Percentiles rank a stretch among this genome's conserved stretches.
Evolutionary conservation across 2,888 invertebrate genomes (phyloP).

Genomic region (Sesamia inferens): DNA sequence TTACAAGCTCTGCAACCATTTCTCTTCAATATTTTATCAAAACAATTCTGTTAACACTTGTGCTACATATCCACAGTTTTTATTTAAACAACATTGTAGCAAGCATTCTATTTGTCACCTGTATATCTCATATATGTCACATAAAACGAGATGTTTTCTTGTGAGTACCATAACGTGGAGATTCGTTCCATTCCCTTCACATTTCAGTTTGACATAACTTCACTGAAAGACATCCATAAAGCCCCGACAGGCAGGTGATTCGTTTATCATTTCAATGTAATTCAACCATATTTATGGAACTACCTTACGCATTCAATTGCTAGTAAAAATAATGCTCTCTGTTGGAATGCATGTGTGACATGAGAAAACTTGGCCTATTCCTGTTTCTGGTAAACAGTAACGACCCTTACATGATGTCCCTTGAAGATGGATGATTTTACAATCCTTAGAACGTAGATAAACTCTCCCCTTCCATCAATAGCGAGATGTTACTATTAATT

Average conservation of each 20-base stretch:
- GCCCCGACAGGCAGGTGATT: background rate
- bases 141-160: conserved; percentile 16
- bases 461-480: background rate
- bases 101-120: conserved; percentile 1
- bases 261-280: conserved; percentile 19
- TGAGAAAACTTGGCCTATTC: background rate
- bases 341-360: background rate
- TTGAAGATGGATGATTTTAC: too few relatives aligned
- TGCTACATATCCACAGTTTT: background rate
- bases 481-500: conserved; percentile 14
- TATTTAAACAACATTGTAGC: background rate
- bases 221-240: conserved; percentile 22
- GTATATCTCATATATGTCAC: background rate
- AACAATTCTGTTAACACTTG: conserved; percentile 6
- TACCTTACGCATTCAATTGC: background rate
- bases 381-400: too few relatives aligned
- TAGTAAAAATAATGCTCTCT: background rate
- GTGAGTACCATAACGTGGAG: background rate
- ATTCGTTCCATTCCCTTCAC: conserved; percentile 13
- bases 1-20: background rate
- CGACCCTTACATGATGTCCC: too few relatives aligned
- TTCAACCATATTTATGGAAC: background rate
- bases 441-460: background rate
- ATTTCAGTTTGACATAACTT: conserved; percentile 40
- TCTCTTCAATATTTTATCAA: conserved; percentile 23